Evolutionary conservation across 2,888 invertebrate genomes (phyloP), one percentile per base, ranked within the genome.

Genomic region (Cerastis rubricosa): DNA sequence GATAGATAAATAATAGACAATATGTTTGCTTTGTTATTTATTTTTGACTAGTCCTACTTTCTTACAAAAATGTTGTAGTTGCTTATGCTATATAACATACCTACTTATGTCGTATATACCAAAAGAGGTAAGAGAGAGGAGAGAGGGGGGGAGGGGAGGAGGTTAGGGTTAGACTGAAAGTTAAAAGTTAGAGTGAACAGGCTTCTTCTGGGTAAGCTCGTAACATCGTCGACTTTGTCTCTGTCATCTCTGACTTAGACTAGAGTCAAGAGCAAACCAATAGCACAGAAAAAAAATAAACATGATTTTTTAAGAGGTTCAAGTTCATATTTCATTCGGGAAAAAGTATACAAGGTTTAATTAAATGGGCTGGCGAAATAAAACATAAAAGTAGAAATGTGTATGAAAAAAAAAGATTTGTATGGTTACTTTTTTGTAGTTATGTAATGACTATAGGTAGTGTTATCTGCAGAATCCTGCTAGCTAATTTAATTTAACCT

Each of bases 31-130:
- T 63, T 67, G 57, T 69, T 49, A 43, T 71, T 82, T 84, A 80
- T 85, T 85, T 85, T 80, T 83, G 82, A 84, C 81, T 86, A 87
- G 86, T 77, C 19, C 86, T 87, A 87, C 72, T 65, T 71, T 64
- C 29, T 76, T 80, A 71, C 12, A 65, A 72, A 78, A 78, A 76
- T 67, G 51, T 74, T 63, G 35, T 35, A 2, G 35, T 35, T 35
- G 35, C 35, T 35, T 35, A 35, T 35, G 14, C 25, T 65, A 45
- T 7, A 11, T 47, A 35, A 29, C 19, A 0, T 22, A 35, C 14
- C 5, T 40, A 54, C n/a, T n/a, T 43, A 49, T 2, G 1, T 35
- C 22, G 29, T 19, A 29, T 29, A 35, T 29, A 2, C 5, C 22
- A 7, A 51, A n/a, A n/a, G n/a, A n/a, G n/a, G n/a, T n/a, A n/a